Evolutionary conservation across 2,113 vertebrate genomes (phyloP), one percentile per base, ranked within the genome.

Genomic region (Gambusia affinis): DNA sequence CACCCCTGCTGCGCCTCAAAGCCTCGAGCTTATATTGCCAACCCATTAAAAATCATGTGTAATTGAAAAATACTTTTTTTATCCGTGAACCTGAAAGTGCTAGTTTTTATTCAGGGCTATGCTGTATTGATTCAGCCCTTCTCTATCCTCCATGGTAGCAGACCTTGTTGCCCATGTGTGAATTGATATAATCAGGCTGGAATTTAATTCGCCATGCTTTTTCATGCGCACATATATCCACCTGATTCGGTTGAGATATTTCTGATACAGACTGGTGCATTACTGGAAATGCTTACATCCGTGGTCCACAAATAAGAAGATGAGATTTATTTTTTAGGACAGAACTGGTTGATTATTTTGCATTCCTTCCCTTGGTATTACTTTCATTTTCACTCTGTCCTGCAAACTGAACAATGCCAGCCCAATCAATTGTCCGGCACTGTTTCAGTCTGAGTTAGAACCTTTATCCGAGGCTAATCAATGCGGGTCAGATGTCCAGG

Each of bases 11-110:
- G 81, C 28, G 22, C 73, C 44, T 54, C n/a, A 44, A 28, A 86
- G 64, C 27, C 83, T 80, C 64, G 74, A 73, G 65, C 47, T 72
- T 73, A 64, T 76, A 44, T 51, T 51, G 70, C 64, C 60, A 61
- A 44, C 70, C 75, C 70, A 79, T 83, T 86, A 81, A 80, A 47
- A 78, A 30, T n/a, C 3, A 27, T 74, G 64, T 69, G 68, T 75
- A 84, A 90, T 66, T 84, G 71, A 86, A 85, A 83, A 82, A 60
- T 67, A 73, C 27, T 69, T 80, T 85, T 67, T 84, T 33, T 69
- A 28, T 84, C 78, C 61, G 70, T 77, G 35, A 80, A 65, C 31
- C 69, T 44, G 70, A 71, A 88, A 79, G 60, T 39, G 54, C 57
- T 42, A 6, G 47, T 67, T 84, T 82, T 81, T 70, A 70, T 83